Conservation (phyloP, 2,113 vertebrate species). For the Daboia siamensis region DNA sequence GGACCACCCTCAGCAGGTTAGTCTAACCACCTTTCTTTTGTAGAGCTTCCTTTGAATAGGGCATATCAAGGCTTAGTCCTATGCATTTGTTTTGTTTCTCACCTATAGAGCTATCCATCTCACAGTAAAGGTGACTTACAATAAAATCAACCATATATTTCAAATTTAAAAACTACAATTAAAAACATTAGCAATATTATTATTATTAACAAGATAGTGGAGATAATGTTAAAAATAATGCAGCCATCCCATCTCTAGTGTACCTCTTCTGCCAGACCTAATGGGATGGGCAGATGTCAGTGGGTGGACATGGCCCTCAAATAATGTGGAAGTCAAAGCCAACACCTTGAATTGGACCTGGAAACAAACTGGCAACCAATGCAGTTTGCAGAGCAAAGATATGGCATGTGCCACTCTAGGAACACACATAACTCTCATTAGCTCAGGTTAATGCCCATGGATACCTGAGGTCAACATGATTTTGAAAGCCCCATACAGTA, state of each 20-base stretch:
- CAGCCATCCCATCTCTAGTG: no score
- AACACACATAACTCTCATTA: background rate
- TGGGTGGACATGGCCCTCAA: background rate
- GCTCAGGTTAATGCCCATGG: background rate
- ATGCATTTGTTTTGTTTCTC: background rate
- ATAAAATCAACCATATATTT: no score
- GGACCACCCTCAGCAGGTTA: conserved; percentile 78
- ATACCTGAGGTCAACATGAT: background rate
- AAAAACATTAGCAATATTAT: no score
- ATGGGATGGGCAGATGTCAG: background rate
- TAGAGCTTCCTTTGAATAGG: background rate
- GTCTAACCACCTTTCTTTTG: background rate
- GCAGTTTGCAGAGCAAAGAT: background rate
- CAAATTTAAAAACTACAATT: no score
- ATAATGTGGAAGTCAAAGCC: background rate
- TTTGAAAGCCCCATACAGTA: background rate
- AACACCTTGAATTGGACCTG: background rate
- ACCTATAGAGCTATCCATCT: no score
- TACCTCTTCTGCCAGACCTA: background rate
- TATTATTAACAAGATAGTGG: no score
- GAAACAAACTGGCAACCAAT: background rate
- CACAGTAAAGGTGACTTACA: no score
- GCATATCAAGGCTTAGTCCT: background rate
- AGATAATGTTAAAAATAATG: no score
- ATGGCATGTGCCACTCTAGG: background rate